Evolutionary conservation across 2,888 invertebrate genomes (phyloP).

Genomic region (Stenurella melanura): DNA sequence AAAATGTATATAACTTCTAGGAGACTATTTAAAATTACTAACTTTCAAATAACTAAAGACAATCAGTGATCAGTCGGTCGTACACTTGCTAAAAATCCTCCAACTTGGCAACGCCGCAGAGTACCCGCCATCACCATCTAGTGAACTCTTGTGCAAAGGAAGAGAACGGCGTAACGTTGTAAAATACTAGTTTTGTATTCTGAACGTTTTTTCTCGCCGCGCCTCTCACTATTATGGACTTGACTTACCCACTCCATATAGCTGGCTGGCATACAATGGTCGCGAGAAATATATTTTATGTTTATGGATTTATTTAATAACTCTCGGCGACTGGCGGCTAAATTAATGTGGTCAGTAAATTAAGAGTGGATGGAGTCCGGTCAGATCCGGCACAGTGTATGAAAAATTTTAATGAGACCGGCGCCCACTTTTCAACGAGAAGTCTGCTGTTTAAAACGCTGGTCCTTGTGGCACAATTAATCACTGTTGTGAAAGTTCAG

Average conservation of each 20-base stretch:
- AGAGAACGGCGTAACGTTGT: conserved; percentile 39
- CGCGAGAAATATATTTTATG: conserved; percentile 13
- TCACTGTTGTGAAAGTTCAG: too few species aligned
- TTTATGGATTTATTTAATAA: conserved; percentile 20
- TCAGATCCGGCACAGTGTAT: neutral
- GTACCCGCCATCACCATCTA: conserved; percentile 15
- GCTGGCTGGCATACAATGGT: conserved; percentile 13
- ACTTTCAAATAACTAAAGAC: too few species aligned
- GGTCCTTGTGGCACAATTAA: neutral
- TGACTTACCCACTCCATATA: conserved; percentile 41
- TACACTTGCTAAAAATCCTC: conserved; percentile 1
- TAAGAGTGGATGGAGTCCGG: neutral
- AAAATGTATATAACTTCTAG: too few species aligned
- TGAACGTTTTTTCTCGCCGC: conserved; percentile 38
- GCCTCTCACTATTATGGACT: conserved; percentile 41
- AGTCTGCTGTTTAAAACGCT: neutral
- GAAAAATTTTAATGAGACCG: neutral
- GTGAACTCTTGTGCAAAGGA: conserved; percentile 42
- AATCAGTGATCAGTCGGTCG: too few species aligned
- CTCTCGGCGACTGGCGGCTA: conserved; percentile 22
- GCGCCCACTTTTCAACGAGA: neutral
- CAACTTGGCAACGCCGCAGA: conserved; percentile 18
- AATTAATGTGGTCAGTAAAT: neutral
- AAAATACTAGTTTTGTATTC: conserved; percentile 46
- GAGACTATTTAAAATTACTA: too few species aligned